These are phyloP conservation scores for Oxycera nigricornis DNA, from an alignment of 2,888 invertebrate species.

Conservation along the genomic window DNA sequence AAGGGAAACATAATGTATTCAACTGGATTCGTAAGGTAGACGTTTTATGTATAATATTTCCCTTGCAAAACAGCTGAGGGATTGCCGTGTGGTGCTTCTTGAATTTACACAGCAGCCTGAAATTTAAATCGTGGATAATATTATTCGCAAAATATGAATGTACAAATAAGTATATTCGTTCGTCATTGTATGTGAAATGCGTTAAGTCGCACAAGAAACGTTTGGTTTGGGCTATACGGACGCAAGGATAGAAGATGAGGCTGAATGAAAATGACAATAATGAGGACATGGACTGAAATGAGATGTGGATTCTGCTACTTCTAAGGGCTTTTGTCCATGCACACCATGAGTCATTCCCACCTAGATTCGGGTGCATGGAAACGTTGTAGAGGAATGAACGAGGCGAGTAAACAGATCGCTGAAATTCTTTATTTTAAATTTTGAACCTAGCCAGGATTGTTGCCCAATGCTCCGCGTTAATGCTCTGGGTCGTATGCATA, in stretches of 20 bases:
- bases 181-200: not conserved
- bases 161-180: not conserved
- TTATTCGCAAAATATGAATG: constrained; percentile 38
- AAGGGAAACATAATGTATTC: constrained; percentile 22
- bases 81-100: constrained; percentile 18
- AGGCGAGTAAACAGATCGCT: constrained; percentile 26
- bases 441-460: too few relatives aligned
- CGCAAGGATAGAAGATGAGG: not conserved
- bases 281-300: constrained; percentile 1
- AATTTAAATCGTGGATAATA: constrained; percentile 20
- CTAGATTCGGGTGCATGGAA: not conserved
- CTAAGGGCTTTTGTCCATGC: not conserved
- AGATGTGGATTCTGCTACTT: not conserved
- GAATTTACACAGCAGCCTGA: constrained; percentile 4
- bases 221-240: not conserved
- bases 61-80: constrained; percentile 38
- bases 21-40: constrained; percentile 2
- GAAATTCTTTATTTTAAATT: constrained; percentile 17
- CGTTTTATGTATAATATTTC: constrained; percentile 8
- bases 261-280: constrained; percentile 16
- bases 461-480: not conserved
- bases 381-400: not conserved
- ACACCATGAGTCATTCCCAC: not conserved
- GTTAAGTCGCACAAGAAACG: not conserved
- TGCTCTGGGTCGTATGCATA: not conserved